These are phyloP conservation scores for Procambarus virginalis DNA, from an alignment of 1,140 invertebrate species.

Conservation along the genomic window DNA sequence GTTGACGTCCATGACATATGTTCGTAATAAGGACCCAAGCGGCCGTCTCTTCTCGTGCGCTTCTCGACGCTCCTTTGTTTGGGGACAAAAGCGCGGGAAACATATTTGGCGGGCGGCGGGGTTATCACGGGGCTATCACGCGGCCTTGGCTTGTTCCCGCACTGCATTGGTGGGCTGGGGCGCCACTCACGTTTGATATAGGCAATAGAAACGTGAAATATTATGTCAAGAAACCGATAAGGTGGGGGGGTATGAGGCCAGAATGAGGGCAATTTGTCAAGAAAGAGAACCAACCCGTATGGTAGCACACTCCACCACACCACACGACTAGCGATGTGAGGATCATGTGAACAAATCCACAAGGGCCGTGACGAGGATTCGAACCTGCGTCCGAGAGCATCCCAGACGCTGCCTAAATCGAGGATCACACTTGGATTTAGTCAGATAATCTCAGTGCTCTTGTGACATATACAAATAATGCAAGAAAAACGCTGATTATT, in stretches of 20 bases:
- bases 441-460: too few species aligned
- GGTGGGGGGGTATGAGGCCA: conserved; percentile 10
- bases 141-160: conserved; percentile 31
- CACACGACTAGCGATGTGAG: neutral
- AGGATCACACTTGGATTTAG: too few species aligned
- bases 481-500: too few species aligned
- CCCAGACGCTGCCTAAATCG: too few species aligned
- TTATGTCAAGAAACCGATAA: conserved; percentile 57
- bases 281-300: neutral
- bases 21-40: conserved; percentile 53
- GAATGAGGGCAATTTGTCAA: conserved; percentile 52
- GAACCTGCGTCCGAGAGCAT: too few species aligned
- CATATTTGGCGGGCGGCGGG: conserved; percentile 58
- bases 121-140: conserved; percentile 46
- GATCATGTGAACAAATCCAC: too few species aligned
- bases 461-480: too few species aligned
- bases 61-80: conserved; percentile 56
- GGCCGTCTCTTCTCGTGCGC: conserved; percentile 39
- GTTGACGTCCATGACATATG: conserved; percentile 65
- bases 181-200: conserved; percentile 26
- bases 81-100: conserved; percentile 65
- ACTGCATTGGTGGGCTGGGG: conserved; percentile 22
- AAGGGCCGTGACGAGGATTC: too few species aligned
- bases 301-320: conserved; percentile 7
- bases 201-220: conserved; percentile 57